Conservation (phyloP, 2,113 vertebrate genomes). For the Pomatostomus ruficeps region DNA sequence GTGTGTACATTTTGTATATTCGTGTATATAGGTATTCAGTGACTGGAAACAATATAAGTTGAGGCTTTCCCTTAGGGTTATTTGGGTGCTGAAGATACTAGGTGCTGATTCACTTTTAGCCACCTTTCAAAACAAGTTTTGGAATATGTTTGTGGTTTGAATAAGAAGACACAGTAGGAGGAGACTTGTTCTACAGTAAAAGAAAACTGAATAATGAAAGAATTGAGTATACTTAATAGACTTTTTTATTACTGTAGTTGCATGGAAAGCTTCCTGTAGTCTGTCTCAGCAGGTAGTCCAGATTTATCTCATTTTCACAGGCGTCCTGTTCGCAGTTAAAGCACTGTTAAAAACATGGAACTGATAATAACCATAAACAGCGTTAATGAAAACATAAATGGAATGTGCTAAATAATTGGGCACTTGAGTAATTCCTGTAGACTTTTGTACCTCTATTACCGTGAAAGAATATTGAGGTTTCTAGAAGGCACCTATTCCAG, state of each 20-base stretch:
- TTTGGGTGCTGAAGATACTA: not conserved
- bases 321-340: slow-evolving; percentile 27
- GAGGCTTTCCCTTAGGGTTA: not conserved
- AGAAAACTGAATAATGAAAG: not conserved
- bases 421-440: not conserved
- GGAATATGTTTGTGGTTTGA: not conserved
- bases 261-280: not conserved
- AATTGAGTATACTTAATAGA: not conserved
- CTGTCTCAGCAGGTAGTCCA: not conserved
- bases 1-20: not conserved
- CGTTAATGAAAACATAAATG: not conserved
- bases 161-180: not conserved
- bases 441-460: not conserved
- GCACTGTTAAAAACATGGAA: not conserved
- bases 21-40: not conserved
- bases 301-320: not conserved
- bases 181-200: not conserved
- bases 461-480: not conserved
- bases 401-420: slow-evolving; percentile 3
- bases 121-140: not conserved
- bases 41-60: not conserved
- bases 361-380: not conserved
- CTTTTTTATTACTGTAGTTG: not conserved
- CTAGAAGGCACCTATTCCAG: not conserved
- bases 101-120: not conserved